A percentile compares a stretch with the other conserved stretches of the same genome.
phyloP scores from a whole-genome alignment of 2,797 vertebrate species.

The Thripadectes ignobilis region DNA sequence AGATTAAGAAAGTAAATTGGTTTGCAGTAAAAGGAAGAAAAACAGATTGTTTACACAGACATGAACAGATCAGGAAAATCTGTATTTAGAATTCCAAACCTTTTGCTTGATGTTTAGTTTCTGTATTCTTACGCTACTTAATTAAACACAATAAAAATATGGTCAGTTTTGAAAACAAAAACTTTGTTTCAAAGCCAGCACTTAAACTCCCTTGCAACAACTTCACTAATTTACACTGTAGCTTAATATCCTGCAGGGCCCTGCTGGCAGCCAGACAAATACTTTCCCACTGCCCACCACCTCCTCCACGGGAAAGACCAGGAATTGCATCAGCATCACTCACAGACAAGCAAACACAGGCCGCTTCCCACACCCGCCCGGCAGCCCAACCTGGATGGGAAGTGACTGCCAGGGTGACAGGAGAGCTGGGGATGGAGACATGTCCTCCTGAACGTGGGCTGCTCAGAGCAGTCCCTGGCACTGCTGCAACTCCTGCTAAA shows the following conservation, averaged over 20 bases:
- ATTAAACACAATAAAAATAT: neutral
- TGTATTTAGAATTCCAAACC: neutral
- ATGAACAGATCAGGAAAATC: neutral
- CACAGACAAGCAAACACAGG: neutral
- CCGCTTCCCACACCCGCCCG: neutral
- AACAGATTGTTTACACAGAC: neutral
- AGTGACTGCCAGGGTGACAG: neutral
- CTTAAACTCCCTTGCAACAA: neutral
- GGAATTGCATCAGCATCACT: neutral
- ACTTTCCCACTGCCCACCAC: neutral
- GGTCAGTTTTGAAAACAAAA: neutral
- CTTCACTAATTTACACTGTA: neutral
- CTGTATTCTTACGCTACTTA: neutral
- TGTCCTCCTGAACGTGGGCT: fast-evolving
- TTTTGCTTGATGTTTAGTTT: neutral
- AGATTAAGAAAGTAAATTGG: neutral
- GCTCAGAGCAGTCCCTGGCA: neutral
- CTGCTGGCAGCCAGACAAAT: neutral
- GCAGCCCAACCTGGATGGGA: neutral
- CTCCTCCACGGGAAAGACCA: neutral
- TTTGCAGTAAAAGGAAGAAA: neutral
- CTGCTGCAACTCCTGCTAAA: neutral
- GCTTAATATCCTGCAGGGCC: neutral
- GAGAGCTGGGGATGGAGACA: neutral
- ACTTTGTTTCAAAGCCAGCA: neutral